phyloP scores from a whole-genome alignment of 2,113 vertebrate genomes.

The Marmota monax region DNA sequence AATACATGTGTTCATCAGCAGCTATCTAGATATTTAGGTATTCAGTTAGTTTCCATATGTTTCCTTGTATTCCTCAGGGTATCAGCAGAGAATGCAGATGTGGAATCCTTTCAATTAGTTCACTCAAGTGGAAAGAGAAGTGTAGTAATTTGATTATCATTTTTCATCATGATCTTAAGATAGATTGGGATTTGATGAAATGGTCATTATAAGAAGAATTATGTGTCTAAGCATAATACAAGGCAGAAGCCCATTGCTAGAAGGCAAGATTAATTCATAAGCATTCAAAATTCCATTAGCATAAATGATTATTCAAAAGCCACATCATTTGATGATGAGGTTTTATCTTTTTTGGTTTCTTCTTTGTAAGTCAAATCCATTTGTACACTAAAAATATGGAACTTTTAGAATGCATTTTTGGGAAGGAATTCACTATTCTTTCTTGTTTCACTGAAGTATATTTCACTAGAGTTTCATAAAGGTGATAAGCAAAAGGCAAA shows the following conservation, averaged over 20 bases:
- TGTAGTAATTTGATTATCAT: constrained; percentile 68
- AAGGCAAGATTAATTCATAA: constrained; percentile 22
- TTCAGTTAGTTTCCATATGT: not conserved
- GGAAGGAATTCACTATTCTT: not conserved
- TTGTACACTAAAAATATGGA: not conserved
- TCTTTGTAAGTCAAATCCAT: not conserved
- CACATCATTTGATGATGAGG: not conserved
- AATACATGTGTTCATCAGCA: not conserved
- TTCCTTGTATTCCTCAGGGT: not conserved
- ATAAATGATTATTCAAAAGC: constrained; percentile 45
- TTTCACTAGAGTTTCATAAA: not conserved
- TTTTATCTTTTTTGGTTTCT: not conserved
- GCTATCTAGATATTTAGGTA: not conserved
- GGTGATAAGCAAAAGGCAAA: not conserved
- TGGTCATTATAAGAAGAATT: constrained; percentile 56
- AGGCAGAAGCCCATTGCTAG: not conserved
- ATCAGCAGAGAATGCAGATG: not conserved
- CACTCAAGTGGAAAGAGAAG: constrained; percentile 36
- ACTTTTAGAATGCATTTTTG: not conserved
- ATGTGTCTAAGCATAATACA: not conserved
- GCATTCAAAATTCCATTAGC: not conserved
- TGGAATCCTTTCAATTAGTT: constrained; percentile 64
- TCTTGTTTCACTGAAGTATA: not conserved
- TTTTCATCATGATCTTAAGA: constrained; percentile 47
- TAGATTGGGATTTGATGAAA: constrained; percentile 21